Evolutionary conservation across 2,797 vertebrate genomes (phyloP), one percentile per base, ranked within the genome.

Genomic region (Loris lydekkerianus): DNA sequence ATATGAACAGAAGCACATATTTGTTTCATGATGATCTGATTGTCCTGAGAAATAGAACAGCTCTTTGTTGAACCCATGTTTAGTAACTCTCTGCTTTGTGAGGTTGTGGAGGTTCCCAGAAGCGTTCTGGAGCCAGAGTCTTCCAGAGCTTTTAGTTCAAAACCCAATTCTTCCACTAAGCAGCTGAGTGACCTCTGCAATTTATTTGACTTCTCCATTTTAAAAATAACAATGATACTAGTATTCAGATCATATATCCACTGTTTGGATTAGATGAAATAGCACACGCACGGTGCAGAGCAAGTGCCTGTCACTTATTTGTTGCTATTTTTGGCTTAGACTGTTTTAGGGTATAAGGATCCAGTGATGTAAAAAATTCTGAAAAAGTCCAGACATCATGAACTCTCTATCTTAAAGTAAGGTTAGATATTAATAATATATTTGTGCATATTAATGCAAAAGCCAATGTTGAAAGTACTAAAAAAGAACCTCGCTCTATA

Each of bases 11-110:
- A 77, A 89, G 20, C 6, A 72, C n/a, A 20, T 0, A 37, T 56
- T 70, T 61, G 65, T 76, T 72, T 76, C 37, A 37, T 56, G 4
- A 40, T 21, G 46, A 14, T n/a, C 77, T 25, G 10, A 65, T 40
- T 58, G 1, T 31, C 7, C 46, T 56, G 20, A 75, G 27, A 75
- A 58, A 14, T 5, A 46, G 21, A 13, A 10, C n/a, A 76, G 20
- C 14, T 67, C 10, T 18, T 31, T 10, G 40, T 46, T 82, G 1
- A 58, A 17, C 6, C 7, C 49, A 46, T 27, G 11, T 37, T 69
- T n/a, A 25, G 1, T 58, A 21, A 73, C 7, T 23, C 0, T 60
- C 2, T 25, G 21, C 6, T 10, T 2, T 46, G 5, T 10, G 76
- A 77, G 5, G 5, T 2, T 65, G 31, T 4, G 18, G 10, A 72